phyloP scores from a whole-genome alignment of 2,888 invertebrate species.

The Acanthosoma haemorrhoidale region DNA sequence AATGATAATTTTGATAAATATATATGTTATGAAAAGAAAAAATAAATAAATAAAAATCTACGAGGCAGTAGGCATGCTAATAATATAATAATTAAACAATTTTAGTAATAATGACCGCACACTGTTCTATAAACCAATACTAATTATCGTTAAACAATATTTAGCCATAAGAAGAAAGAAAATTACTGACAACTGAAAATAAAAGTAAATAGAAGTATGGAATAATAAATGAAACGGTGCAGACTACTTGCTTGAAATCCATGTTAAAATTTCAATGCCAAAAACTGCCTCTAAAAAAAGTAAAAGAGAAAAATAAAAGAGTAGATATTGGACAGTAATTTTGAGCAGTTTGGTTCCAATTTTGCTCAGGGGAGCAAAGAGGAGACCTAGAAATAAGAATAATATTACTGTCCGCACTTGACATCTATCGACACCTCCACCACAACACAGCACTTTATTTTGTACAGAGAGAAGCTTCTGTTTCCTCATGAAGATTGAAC shows the following conservation, averaged over 20 bases:
- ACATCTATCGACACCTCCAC: conserved; percentile 46
- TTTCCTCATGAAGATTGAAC: not conserved
- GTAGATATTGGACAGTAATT: conserved; percentile 16
- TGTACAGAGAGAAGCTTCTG: not conserved
- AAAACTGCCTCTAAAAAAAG: not conserved
- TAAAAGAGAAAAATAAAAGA: conserved; percentile 19
- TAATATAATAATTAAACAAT: not conserved
- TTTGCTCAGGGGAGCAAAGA: conserved; percentile 76
- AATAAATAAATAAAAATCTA: conserved; percentile 2
- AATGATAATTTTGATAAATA: conserved; percentile 25
- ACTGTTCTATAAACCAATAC: too few relatives aligned
- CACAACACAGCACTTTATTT: conserved; percentile 48
- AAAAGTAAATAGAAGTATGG: not conserved
- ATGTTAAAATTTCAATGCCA: not conserved
- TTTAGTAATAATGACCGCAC: not conserved
- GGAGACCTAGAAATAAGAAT: conserved; percentile 51
- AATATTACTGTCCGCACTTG: conserved; percentile 9
- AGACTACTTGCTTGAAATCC: not conserved
- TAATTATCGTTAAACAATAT: not conserved
- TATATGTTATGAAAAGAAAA: conserved; percentile 15
- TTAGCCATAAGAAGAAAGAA: not conserved
- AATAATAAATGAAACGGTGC: not conserved
- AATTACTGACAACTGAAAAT: not conserved
- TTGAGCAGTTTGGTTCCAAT: conserved; percentile 6
- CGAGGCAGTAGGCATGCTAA: conserved; percentile 25